Conservation (phyloP, 2,113 vertebrate species). For the Raja brachyura region DNA sequence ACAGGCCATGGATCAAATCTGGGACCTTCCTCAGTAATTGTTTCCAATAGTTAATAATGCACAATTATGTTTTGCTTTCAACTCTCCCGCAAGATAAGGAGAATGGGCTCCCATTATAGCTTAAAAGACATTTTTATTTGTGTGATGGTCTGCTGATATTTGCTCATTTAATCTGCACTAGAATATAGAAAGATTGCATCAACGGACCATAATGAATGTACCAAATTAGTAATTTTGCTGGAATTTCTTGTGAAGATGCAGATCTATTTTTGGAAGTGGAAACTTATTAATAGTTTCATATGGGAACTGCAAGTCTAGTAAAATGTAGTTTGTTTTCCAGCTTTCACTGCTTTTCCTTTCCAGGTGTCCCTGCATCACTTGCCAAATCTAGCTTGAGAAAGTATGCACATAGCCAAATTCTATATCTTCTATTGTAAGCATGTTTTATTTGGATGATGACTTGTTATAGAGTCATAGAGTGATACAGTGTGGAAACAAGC, state of each 20-base stretch:
- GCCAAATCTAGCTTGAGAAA: neutral
- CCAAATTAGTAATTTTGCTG: slow-evolving; percentile 4
- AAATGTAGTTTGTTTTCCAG: neutral
- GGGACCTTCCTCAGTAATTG: neutral
- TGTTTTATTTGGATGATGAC: neutral
- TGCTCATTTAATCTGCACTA: neutral
- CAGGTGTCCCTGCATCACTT: neutral
- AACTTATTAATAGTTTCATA: slow-evolving; percentile 3
- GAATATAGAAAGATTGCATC: slow-evolving; percentile 27
- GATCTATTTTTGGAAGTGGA: neutral
- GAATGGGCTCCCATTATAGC: neutral
- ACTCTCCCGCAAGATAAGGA: neutral
- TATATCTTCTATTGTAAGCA: neutral
- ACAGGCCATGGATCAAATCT: neutral
- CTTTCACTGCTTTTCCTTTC: neutral
- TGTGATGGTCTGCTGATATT: slow-evolving; percentile 31
- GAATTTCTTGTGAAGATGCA: slow-evolving; percentile 17
- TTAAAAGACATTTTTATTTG: neutral
- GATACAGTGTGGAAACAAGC: too few relatives aligned
- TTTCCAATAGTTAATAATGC: slow-evolving; percentile 4
- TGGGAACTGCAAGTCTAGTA: neutral
- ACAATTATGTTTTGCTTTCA: neutral
- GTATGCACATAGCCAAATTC: neutral
- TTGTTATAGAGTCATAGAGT: too few relatives aligned
- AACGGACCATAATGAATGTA: neutral